Evolutionary conservation across 1,140 invertebrate genomes (phyloP).

Genomic region (Pteromalus puparum): DNA sequence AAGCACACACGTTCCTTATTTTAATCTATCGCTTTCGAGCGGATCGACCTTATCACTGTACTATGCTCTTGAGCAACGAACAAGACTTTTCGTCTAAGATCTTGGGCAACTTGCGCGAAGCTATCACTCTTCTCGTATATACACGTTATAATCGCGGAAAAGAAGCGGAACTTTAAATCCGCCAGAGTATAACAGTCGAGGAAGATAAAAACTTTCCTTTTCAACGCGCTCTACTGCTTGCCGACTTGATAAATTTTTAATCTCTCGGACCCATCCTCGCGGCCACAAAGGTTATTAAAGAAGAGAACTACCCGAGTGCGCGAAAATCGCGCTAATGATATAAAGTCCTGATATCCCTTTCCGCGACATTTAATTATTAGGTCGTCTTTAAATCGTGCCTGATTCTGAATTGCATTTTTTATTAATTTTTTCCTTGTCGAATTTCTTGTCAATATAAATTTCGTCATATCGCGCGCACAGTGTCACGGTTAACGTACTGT

Average conservation of each 20-base stretch:
- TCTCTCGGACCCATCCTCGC: not conserved
- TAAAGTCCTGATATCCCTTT: not conserved
- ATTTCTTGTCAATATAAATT: no score
- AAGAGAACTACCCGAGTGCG: not conserved
- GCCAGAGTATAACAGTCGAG: not conserved
- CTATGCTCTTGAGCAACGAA: no score
- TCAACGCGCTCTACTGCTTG: slow-evolving; percentile 11
- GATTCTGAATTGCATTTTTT: no score
- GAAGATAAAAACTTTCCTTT: slow-evolving; percentile 25
- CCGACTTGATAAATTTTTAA: slow-evolving; percentile 39
- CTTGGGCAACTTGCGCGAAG: not conserved
- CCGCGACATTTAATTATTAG: no score
- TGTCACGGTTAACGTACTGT: slow-evolving; percentile 10
- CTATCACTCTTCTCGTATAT: not conserved
- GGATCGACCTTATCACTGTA: no score
- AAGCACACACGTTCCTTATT: no score
- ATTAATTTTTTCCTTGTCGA: no score
- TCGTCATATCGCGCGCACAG: no score
- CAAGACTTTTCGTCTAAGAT: no score
- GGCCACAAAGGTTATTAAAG: not conserved
- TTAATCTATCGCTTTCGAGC: no score
- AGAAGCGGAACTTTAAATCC: slow-evolving; percentile 5
- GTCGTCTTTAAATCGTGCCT: no score
- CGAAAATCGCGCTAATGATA: not conserved
- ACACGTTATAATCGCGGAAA: not conserved